These are phyloP conservation scores for Tetragonula carbonaria DNA, from an alignment of 2,888 invertebrate species.

Conservation along the genomic window DNA sequence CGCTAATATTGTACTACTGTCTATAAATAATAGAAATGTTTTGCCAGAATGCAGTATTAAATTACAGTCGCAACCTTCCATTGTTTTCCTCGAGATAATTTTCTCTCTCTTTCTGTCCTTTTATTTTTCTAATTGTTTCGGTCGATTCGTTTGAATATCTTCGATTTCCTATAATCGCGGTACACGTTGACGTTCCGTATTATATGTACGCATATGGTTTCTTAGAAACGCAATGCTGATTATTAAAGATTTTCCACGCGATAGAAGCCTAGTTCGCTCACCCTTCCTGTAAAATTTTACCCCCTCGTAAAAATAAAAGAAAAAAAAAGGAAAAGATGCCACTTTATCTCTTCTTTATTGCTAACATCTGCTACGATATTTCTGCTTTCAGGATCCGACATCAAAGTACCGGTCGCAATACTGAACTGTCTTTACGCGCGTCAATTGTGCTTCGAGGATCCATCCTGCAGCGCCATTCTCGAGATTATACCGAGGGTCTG, in stretches of 20 bases:
- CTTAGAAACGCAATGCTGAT: background rate
- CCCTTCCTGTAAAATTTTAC: background rate
- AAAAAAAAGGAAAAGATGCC: too few species aligned
- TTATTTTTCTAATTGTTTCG: conserved; percentile 23
- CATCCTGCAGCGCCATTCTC: conserved; percentile 94
- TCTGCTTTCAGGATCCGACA: conserved; percentile 89
- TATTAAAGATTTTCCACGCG: background rate
- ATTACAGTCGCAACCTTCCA: background rate
- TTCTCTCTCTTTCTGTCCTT: conserved; percentile 15
- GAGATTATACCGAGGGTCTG: conserved; percentile 96
- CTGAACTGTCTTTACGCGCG: conserved; percentile 95
- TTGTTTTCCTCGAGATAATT: background rate
- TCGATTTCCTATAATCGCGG: conserved; percentile 40
- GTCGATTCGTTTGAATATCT: background rate
- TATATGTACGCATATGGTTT: background rate
- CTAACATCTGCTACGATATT: conserved; percentile 17
- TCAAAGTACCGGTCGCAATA: conserved; percentile 92
- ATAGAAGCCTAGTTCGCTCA: background rate
- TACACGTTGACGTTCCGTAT: conserved; percentile 11
- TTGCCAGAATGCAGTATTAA: conserved; percentile 25
- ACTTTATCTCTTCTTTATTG: conserved; percentile 1
- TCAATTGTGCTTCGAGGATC: conserved; percentile 95
- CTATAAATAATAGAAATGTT: conserved; percentile 34
- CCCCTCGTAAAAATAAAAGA: conserved; percentile 1
- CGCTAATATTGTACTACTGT: background rate